phyloP scores from a whole-genome alignment of 2,888 invertebrate genomes.

The Hoplodrina blanda region DNA sequence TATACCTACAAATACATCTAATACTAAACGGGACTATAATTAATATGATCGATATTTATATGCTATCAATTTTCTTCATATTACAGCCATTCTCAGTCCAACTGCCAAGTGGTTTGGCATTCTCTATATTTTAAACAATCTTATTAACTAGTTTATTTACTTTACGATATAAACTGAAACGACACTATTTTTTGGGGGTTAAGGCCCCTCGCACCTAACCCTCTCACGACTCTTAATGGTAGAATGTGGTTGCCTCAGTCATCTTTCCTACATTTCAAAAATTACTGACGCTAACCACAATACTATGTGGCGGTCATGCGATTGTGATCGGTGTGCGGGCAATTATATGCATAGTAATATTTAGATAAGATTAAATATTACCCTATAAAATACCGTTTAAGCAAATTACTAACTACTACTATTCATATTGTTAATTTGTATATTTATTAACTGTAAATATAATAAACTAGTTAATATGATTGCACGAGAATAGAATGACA shows the following conservation, averaged over 20 bases:
- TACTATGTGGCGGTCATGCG: not conserved
- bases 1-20: conserved; percentile 68
- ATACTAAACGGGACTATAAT: conserved; percentile 64
- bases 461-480: conserved; percentile 57
- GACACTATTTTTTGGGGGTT: not conserved
- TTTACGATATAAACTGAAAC: conserved; percentile 3
- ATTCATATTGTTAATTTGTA: not conserved
- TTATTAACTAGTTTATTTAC: conserved; percentile 52
- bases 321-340: not conserved
- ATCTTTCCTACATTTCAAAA: not conserved
- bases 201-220: not conserved
- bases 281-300: not conserved
- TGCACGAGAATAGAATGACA: conserved; percentile 59
- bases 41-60: conserved; percentile 56
- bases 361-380: conserved; percentile 14
- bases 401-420: conserved; percentile 2
- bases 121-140: conserved; percentile 68
- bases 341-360: not conserved
- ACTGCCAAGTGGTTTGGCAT: conserved; percentile 69
- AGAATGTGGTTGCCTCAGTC: not conserved
- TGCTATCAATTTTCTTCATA: conserved; percentile 57
- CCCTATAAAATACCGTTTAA: conserved; percentile 16
- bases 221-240: not conserved
- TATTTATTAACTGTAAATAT: conserved; percentile 10
- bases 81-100: conserved; percentile 85